A percentile compares a stretch with the other conserved stretches of the same genome.
Evolutionary conservation across 2,888 invertebrate species (phyloP).

Genomic region (Spodoptera littoralis): DNA sequence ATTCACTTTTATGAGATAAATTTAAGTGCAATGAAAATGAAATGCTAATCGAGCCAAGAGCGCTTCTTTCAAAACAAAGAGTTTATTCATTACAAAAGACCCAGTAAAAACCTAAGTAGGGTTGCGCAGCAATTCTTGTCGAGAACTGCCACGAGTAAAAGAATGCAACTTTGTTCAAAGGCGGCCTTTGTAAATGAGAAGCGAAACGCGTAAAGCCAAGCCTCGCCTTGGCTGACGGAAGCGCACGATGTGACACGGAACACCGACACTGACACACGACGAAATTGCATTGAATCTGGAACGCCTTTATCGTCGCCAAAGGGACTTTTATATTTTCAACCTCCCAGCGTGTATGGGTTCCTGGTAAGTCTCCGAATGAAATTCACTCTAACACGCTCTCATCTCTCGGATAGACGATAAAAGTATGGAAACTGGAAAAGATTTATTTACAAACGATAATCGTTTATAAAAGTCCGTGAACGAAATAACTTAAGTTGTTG

Average conservation of each 20-base stretch:
- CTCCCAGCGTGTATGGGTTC: constrained; percentile 25
- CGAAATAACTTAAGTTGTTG: constrained; percentile 43
- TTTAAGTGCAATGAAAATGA: constrained; percentile 54
- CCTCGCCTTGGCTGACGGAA: constrained; percentile 51
- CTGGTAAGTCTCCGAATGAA: constrained; percentile 46
- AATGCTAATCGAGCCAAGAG: constrained; percentile 59
- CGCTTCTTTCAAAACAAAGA: constrained; percentile 63
- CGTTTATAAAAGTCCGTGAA: constrained; percentile 28
- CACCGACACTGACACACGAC: constrained; percentile 61
- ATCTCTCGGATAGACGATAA: constrained; percentile 27
- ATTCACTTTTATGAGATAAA: constrained; percentile 49
- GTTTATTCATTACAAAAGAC: constrained; percentile 65
- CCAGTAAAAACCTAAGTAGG: constrained; percentile 62
- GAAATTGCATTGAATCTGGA: constrained; percentile 66
- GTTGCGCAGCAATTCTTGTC: constrained; percentile 59
- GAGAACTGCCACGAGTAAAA: constrained; percentile 57
- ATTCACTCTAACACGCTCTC: constrained; percentile 35
- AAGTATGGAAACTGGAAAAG: constrained; percentile 16
- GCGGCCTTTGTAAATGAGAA: constrained; percentile 64
- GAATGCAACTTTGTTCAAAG: constrained; percentile 65
- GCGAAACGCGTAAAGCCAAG: constrained; percentile 56
- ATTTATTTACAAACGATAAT: constrained; percentile 19
- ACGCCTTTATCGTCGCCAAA: constrained; percentile 58
- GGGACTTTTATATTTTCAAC: constrained; percentile 48
- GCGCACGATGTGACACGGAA: constrained; percentile 60